These are phyloP conservation scores for Rissa tridactyla DNA, from an alignment of 2,113 vertebrate species.

Conservation along the genomic window DNA sequence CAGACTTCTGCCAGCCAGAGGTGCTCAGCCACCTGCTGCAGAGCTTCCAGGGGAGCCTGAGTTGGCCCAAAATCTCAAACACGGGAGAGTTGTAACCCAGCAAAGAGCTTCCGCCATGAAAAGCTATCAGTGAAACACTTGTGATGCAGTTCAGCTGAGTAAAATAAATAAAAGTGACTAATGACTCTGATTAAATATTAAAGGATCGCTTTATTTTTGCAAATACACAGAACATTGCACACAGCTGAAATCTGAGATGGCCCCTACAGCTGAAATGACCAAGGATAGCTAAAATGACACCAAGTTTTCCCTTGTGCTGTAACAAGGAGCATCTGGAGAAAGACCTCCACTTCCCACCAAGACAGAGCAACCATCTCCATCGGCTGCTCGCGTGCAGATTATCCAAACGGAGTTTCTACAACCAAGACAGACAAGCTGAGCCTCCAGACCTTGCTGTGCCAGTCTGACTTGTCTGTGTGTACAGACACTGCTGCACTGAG, in stretches of 20 bases:
- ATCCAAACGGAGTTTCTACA: neutral
- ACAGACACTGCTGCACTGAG: neutral
- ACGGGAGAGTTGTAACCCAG: neutral
- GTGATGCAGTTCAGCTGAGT: conserved; percentile 24
- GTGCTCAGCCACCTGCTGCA: neutral
- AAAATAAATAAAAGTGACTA: conserved; percentile 59
- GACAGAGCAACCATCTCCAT: neutral
- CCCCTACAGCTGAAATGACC: neutral
- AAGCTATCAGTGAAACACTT: neutral
- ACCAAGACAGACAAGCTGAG: neutral
- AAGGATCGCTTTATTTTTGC: neutral
- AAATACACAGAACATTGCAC: neutral
- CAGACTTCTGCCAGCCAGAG: neutral
- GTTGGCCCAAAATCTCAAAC: neutral
- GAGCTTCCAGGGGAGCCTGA: neutral
- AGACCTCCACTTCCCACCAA: neutral
- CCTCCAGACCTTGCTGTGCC: neutral
- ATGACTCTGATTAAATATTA: conserved; percentile 56
- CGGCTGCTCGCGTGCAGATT: neutral
- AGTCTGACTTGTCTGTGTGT: neutral
- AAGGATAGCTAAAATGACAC: neutral
- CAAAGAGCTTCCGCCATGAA: neutral
- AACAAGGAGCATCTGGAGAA: neutral
- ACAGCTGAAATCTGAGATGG: neutral
- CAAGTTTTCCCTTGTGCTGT: neutral